A percentile compares a stretch with the other conserved stretches of the same genome.
Conservation (phyloP, 2,888 invertebrate species). For the Arge pagana region DNA sequence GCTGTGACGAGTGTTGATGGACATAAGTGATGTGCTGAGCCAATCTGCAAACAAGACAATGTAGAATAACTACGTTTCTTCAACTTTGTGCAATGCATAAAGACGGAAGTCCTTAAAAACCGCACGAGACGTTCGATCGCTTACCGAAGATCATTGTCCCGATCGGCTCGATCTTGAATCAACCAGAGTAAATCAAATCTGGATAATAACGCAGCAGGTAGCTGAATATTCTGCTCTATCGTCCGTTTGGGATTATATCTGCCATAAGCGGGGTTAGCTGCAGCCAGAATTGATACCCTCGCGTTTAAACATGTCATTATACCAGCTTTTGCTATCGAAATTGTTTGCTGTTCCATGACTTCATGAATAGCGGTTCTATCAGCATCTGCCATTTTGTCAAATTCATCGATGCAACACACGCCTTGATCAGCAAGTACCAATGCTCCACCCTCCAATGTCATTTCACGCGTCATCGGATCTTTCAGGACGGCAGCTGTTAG, state of each 20-base stretch:
- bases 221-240: conserved; percentile 95
- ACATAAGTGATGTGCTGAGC: conserved; percentile 98
- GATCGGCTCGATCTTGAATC: conserved; percentile 78
- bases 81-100: too few species aligned
- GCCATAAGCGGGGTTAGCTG: conserved; percentile 98
- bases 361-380: conserved; percentile 97
- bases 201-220: conserved; percentile 95
- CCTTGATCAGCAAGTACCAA: conserved; percentile 95
- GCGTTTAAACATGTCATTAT: conserved; percentile 99
- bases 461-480: conserved; percentile 96
- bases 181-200: conserved; percentile 96
- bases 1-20: conserved; percentile 89
- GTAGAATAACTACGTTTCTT: conserved; percentile 2
- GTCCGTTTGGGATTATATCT: conserved; percentile 95
- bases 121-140: conserved; percentile 13
- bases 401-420: conserved; percentile 99
- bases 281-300: conserved; percentile 94
- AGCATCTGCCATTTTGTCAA: conserved; percentile 97
- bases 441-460: conserved; percentile 97
- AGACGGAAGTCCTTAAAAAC: not conserved
- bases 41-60: conserved; percentile 63
- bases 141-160: conserved; percentile 69
- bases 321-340: conserved; percentile 98
- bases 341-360: conserved; percentile 99
- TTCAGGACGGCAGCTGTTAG: conserved; percentile 98